Base-by-base conservation (phyloP, 2,888 invertebrate species). In the Aporophyla lueneburgensis region DNA sequence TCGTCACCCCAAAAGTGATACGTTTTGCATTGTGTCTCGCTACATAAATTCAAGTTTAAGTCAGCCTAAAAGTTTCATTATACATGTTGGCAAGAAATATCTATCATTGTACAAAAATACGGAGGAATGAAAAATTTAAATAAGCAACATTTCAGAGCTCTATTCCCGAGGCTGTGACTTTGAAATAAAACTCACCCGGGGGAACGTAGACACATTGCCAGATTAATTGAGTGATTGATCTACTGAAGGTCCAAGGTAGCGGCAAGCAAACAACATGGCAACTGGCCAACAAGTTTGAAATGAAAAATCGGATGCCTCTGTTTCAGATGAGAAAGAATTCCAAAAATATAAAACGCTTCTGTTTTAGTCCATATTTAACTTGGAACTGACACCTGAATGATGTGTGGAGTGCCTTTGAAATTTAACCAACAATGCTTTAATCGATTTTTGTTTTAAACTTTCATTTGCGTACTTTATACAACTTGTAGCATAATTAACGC, bases 151-250 rank as follows among this genome's bases (percentile, higher is more conserved):
- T 70, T 65, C 7, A 5, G 65, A 71, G 12, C 49, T 16, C 16
- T 51, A 43, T 53, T 27, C 16, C 43, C 33, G 40, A 65, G 65
- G 16, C 16, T 54, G 56, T 40, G 75, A 75, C 24, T 63, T 62
- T 40, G 2, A 63, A 75, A 74, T 74, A 74, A 74, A 75, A 56
- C 49, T 58, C 21, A 66, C 40, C 16, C 40, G 19, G 19, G 66
- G 56, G 49, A 67, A 65, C 74, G 43, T 27, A 51, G 75, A 75
- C 71, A 77, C 56, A 71, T 77, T 77, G 43, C 63, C 56, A 63
- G 78, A 63, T 67, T 63, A 73, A 78, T 78, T 68, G 66, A 79
- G 67, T 78, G 73, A 78, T 73, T 78, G 78, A 77, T 78, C 51
- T 71, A 46, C 46, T 71, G 71, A 75, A 62, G 77, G 16, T 78